A percentile compares a stretch with the other conserved stretches of the same genome.
These are phyloP conservation scores for Euwallacea similis DNA, from an alignment of 1,140 invertebrate genomes.

Conservation along the genomic window DNA sequence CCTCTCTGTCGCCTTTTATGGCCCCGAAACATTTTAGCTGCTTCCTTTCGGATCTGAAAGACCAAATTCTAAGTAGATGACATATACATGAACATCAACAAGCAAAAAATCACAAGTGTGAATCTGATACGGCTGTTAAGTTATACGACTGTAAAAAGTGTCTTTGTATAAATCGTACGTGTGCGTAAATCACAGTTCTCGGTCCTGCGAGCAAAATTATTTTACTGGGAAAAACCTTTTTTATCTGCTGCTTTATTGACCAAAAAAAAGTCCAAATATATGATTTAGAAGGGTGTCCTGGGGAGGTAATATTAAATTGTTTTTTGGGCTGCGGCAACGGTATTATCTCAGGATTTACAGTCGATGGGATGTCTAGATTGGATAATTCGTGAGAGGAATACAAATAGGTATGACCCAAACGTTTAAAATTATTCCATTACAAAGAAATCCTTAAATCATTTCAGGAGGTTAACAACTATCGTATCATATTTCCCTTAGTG, in stretches of 20 bases:
- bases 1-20: constrained; percentile 5
- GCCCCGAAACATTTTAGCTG: constrained; percentile 2
- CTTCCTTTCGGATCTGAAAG: background rate
- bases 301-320: constrained; percentile 15
- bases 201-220: background rate
- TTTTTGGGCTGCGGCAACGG: constrained; percentile 5
- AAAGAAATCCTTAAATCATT: too few species aligned
- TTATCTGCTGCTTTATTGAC: constrained; percentile 22
- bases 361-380: background rate
- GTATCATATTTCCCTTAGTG: too few species aligned
- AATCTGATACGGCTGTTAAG: background rate
- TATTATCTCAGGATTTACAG: constrained; percentile 18
- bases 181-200: background rate
- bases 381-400: too few species aligned
- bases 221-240: constrained; percentile 1
- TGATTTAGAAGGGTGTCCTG: constrained; percentile 13
- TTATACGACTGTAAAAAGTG: background rate
- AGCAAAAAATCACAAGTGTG: background rate
- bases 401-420: too few species aligned
- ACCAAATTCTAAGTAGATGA: constrained; percentile 6
- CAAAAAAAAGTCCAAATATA: constrained; percentile 13
- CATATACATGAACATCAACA: constrained; percentile 3
- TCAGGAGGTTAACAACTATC: too few species aligned
- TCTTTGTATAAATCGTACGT: background rate
- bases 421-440: too few species aligned